Conservation (phyloP, 2,797 vertebrate genomes). For the Crenichthys baileyi region DNA sequence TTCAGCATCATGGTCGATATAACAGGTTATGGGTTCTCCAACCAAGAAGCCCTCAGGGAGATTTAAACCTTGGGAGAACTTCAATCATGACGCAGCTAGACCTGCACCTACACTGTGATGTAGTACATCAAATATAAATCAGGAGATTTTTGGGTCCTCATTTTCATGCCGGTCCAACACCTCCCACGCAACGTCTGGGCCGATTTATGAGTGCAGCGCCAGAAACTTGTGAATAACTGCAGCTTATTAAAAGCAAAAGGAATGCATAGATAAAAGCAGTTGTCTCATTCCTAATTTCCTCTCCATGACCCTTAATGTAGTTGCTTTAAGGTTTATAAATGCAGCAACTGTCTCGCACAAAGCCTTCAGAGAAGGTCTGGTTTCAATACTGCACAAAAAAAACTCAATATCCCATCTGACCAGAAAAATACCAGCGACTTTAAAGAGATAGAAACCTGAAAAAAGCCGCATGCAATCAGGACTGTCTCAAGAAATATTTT, state of each 20-base stretch:
- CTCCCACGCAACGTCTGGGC: conserved; percentile 66
- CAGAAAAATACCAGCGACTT: background rate
- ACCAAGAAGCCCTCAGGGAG: no score
- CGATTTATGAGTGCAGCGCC: conserved; percentile 20
- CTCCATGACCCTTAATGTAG: background rate
- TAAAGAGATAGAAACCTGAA: background rate
- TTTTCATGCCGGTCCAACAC: conserved; percentile 46
- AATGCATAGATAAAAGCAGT: background rate
- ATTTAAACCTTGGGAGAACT: background rate
- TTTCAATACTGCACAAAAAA: background rate
- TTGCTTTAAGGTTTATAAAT: background rate
- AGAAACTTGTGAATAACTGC: conserved; percentile 36
- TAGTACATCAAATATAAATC: conserved; percentile 14
- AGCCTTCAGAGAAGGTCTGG: background rate
- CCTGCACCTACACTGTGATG: background rate
- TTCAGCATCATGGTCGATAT: background rate
- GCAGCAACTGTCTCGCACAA: background rate
- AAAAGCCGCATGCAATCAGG: background rate
- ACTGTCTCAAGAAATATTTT: no score
- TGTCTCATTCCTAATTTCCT: conserved; percentile 20
- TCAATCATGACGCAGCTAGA: background rate
- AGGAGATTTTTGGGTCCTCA: conserved; percentile 20
- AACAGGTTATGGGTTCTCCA: background rate
- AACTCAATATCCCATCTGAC: background rate
- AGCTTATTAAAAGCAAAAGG: background rate